Percentiles rank a stretch among this genome's conserved stretches.
These are phyloP conservation scores for Ischnus inquisitorius DNA, from an alignment of 2,888 invertebrate species.

Conservation along the genomic window DNA sequence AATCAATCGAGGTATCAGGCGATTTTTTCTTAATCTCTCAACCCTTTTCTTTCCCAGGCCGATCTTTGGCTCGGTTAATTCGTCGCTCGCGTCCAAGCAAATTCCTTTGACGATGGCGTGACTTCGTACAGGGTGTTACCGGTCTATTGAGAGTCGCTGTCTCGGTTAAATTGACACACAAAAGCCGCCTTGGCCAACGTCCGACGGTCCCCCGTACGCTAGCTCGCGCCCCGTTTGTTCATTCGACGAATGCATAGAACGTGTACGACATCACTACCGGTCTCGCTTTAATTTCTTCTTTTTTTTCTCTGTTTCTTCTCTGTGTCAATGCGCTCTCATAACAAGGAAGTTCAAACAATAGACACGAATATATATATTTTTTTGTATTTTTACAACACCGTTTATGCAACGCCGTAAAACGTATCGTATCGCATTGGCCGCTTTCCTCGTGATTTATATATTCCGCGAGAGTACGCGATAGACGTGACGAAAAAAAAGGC, in stretches of 20 bases:
- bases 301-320: neutral
- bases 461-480: neutral
- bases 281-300: conserved; percentile 51
- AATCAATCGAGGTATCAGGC: conserved; percentile 41
- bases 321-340: conserved; percentile 66
- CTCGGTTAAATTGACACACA: conserved; percentile 80
- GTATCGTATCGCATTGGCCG: neutral
- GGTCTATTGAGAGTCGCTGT: conserved; percentile 76
- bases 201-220: conserved; percentile 34
- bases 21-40: conserved; percentile 33
- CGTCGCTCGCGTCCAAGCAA: conserved; percentile 41
- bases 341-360: conserved; percentile 78
- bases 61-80: conserved; percentile 30
- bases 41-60: conserved; percentile 31
- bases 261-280: conserved; percentile 71
- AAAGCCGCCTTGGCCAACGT: conserved; percentile 72
- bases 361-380: conserved; percentile 67
- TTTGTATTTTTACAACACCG: conserved; percentile 8
- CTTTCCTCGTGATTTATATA: conserved; percentile 26
- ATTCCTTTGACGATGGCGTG: conserved; percentile 68
- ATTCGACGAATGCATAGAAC: conserved; percentile 63
- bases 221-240: conserved; percentile 56
- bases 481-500: neutral
- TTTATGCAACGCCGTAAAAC: conserved; percentile 61
- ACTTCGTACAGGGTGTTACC: conserved; percentile 68